phyloP scores from a whole-genome alignment of 1,140 invertebrate species.

The Penaeus chinensis region DNA sequence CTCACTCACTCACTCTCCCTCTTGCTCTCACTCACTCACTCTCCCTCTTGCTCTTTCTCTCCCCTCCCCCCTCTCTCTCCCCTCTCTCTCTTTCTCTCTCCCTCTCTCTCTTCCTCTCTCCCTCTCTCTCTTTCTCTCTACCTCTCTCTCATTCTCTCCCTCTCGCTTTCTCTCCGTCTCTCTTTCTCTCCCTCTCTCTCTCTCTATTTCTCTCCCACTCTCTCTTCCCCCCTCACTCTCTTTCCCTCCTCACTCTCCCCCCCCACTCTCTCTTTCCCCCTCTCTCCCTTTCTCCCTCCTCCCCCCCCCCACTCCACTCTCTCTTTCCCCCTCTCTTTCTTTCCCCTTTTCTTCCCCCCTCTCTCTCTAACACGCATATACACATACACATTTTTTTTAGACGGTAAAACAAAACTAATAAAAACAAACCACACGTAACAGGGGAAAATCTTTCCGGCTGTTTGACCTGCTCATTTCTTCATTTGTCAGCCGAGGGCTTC shows the following conservation, averaged over 20 bases:
- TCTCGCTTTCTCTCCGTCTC: too few relatives aligned
- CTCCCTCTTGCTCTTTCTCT: not conserved
- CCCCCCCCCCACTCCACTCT: too few relatives aligned
- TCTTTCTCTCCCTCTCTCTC: not conserved
- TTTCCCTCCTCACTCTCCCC: not conserved
- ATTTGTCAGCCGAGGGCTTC: too few relatives aligned
- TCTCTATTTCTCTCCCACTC: not conserved
- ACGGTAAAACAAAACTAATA: too few relatives aligned
- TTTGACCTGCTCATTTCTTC: too few relatives aligned
- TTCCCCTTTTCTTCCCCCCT: too few relatives aligned
- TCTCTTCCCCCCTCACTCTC: not conserved
- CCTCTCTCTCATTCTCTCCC: not conserved
- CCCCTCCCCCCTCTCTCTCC: too few relatives aligned
- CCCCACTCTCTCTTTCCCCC: not conserved
- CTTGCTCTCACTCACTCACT: not conserved
- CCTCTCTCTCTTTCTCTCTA: not conserved
- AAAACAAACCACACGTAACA: too few relatives aligned
- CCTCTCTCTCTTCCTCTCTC: not conserved
- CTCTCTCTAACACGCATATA: too few relatives aligned
- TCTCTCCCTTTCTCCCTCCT: not conserved
- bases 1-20: not conserved
- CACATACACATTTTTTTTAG: too few relatives aligned
- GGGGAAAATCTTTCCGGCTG: too few relatives aligned
- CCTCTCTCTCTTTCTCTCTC: not conserved
- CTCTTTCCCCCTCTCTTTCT: too few relatives aligned